Base-by-base conservation (phyloP, 2,888 invertebrate genomes). In the Terebella lapidaria region DNA sequence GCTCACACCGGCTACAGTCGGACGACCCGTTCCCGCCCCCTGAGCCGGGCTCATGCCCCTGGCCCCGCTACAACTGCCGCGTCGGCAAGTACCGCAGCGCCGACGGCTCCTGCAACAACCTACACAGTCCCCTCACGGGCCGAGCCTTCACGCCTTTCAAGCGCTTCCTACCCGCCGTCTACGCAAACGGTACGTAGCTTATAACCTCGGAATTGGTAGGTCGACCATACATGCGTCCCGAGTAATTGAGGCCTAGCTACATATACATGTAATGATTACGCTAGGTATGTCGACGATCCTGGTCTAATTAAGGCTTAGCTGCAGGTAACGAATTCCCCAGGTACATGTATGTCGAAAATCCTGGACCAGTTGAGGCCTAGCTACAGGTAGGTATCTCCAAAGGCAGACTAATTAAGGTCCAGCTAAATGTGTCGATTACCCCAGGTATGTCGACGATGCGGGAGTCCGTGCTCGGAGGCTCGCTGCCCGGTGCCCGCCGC, bases 31-130 rank as follows among this genome's bases (percentile, higher is more conserved):
- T 47, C 4, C 54, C 62, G 2, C 20, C 42, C 27, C 51, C 58
- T 5, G 53, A 58, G 25, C 58, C 58, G 1, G 52, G 54, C 25
- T 45, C 60, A 3, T 63, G 63, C 45, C 60, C 63, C n/a, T 63
- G 56, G 51, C 52, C 60, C 3, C 28, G 20, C 3, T 55, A 57
- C 55, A 56, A 26, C 35, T 35, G 35, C 22, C 3, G n/a, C 25
- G 24, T 35, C 15, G 27, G 28, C 2, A 46, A 25, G 15, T 63
- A 57, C 53, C 25, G 63, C n/a, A 56, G 53, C 18, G 54, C 42
- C 26, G 63, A 63, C 29, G 63, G 63, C 1, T 30, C 53, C 30
- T 63, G 63, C 42, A 63, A 63, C 56, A 63, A 63, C 49, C 49
- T 63, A 4, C 51, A 61, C 22, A 3, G 47, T 20, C 60, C 63